phyloP scores from a whole-genome alignment of 2,113 vertebrate genomes.

The Noctilio leporinus region DNA sequence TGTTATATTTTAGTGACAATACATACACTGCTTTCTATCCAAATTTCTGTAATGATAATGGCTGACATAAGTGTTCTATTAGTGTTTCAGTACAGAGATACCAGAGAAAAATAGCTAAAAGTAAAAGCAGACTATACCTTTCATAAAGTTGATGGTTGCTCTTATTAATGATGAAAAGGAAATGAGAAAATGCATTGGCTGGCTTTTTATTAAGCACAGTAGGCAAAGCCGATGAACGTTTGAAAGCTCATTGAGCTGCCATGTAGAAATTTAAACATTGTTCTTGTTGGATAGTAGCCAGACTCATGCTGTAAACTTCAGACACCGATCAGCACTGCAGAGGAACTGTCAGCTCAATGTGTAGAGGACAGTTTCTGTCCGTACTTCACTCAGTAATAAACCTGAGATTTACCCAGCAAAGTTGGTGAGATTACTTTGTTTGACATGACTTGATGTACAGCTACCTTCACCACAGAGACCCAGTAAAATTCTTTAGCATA shows the following conservation, averaged over 20 bases:
- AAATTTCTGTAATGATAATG: neutral
- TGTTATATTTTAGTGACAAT: neutral
- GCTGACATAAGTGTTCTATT: neutral
- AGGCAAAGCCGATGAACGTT: slow-evolving; percentile 46
- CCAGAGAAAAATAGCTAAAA: neutral
- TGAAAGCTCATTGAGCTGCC: slow-evolving; percentile 43
- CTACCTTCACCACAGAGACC: neutral
- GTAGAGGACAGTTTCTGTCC: neutral
- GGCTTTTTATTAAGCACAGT: slow-evolving; percentile 52
- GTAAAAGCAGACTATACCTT: neutral
- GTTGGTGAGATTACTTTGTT: neutral
- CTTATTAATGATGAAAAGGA: slow-evolving; percentile 51
- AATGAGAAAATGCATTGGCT: slow-evolving; percentile 49
- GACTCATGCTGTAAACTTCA: neutral
- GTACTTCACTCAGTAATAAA: neutral
- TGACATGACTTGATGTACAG: neutral
- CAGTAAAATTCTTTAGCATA: neutral
- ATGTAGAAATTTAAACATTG: slow-evolving; percentile 54
- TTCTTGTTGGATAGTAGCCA: slow-evolving; percentile 43
- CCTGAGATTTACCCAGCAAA: neutral
- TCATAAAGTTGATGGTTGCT: neutral
- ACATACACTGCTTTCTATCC: neutral
- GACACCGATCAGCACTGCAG: neutral
- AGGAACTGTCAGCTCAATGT: neutral
- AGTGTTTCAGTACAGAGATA: neutral